Conservation (phyloP, 1,140 invertebrate species). For the Heliconius melpomene region DNA sequence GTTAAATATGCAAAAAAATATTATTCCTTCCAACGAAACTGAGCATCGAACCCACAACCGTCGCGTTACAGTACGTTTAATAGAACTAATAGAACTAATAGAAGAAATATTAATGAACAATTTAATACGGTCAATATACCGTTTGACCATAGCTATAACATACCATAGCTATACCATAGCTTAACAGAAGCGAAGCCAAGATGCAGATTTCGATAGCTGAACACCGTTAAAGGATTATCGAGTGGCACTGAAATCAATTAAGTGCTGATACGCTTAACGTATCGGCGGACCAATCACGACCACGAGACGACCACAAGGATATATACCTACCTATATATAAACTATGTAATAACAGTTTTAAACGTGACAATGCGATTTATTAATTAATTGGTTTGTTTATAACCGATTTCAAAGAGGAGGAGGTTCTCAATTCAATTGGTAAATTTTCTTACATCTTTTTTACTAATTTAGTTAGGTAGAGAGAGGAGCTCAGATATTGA, state of each 20-base stretch:
- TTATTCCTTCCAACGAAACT: too few relatives aligned
- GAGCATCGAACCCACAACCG: too few relatives aligned
- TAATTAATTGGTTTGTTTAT: too few relatives aligned
- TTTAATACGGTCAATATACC: neutral
- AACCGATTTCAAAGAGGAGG: too few relatives aligned
- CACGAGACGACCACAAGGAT: neutral
- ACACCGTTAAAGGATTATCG: constrained; percentile 67
- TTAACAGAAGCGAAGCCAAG: constrained; percentile 9
- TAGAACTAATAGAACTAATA: neutral
- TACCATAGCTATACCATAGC: neutral
- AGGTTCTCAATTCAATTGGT: too few relatives aligned
- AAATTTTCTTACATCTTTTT: too few relatives aligned
- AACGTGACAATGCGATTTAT: neutral
- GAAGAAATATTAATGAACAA: neutral
- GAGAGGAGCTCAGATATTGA: too few relatives aligned
- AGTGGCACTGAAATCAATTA: constrained; percentile 67
- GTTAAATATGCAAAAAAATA: too few relatives aligned
- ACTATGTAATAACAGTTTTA: neutral
- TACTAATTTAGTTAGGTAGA: too few relatives aligned
- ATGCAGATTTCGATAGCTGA: constrained; percentile 51
- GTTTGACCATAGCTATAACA: neutral
- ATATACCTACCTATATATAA: neutral
- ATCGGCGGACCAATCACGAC: constrained; percentile 13
- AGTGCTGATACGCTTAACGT: constrained; percentile 49
- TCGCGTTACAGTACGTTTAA: too few relatives aligned